Evolutionary conservation across 2,113 vertebrate species (phyloP).

Genomic region (Colaptes auratus): DNA sequence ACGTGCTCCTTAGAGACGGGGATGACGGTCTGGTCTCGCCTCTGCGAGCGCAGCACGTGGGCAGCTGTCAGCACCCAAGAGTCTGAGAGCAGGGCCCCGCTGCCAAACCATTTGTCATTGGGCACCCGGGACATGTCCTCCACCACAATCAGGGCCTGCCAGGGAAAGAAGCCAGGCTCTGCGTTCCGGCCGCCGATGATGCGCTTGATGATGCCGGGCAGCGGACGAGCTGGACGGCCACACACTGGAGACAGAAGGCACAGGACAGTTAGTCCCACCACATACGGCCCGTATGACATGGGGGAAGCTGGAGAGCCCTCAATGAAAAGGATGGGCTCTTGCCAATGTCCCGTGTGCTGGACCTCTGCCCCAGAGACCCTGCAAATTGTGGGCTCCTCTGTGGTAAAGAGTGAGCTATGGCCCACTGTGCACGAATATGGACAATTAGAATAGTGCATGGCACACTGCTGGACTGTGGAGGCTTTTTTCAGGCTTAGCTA

Average conservation of each 20-base stretch:
- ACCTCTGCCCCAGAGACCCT: background rate
- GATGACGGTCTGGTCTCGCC: constrained; percentile 85
- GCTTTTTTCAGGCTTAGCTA: background rate
- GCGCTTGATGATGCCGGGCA: constrained; percentile 86
- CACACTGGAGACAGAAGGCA: constrained; percentile 74
- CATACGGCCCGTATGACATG: background rate
- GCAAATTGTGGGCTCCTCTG: background rate
- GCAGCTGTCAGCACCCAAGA: constrained; percentile 93
- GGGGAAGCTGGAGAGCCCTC: background rate
- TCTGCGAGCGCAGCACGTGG: constrained; percentile 89
- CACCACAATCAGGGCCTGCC: constrained; percentile 93
- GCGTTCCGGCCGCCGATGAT: constrained; percentile 89
- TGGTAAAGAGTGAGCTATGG: background rate
- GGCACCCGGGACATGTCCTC: constrained; percentile 91
- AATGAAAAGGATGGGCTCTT: background rate
- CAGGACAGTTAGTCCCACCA: background rate
- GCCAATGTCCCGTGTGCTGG: background rate
- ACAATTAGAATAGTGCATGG: background rate
- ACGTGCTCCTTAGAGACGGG: constrained; percentile 87
- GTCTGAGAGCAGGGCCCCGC: constrained; percentile 89
- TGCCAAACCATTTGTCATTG: constrained; percentile 92
- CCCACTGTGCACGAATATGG: background rate
- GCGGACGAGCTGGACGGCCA: constrained; percentile 78
- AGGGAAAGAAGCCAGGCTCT: constrained; percentile 89
- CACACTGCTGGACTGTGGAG: background rate